Base-by-base conservation (phyloP, 1,140 invertebrate genomes). In the Dufourea novaeangliae region DNA sequence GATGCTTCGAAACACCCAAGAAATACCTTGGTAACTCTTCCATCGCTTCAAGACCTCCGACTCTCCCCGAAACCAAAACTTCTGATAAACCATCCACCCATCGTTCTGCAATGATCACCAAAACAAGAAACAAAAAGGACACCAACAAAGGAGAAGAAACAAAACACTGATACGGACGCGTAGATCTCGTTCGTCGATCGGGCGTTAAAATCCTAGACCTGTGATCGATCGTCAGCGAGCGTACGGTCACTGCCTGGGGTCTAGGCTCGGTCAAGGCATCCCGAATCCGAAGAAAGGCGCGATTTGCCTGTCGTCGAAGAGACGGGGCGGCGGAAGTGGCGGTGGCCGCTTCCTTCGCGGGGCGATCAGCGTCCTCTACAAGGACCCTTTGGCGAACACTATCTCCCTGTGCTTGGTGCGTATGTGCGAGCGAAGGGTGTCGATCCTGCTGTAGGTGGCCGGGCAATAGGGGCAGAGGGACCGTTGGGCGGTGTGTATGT, bases 361-460 rank as follows among this genome's bases (percentile, higher is more conserved):
- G 79, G 86, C 86, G 68, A 82, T 87, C 82, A 87, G 87, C 88
- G 82, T 89, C 88, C 88, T 90, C 90, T 90, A 88, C 84, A 89
- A 90, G 41, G 86, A 85, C 56, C 85, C 87, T 84, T 88, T 91
- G 66, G 84, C 88, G 88, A 93, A 93, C 77, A 93, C 91, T 54
- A 94, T 91, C 80, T 94, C 94, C 84, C 94, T 93, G 92, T 97
- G 96, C 91, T 96, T 96, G 89, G 94, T 93, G 78, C 95, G 93
- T 89, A 97, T 93, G 90, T 97, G 96, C 39, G 94, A 95, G 86
- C 96, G 94, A 83, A 97, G 93, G 25, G 96, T 97, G 93, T 97
- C 96, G 88, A 96, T 96, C 88, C 96, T 94, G 93, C 96, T 97
- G 93, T 97, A 97, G 57, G 96, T 96, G 84, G 96, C 96, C 75